Evolutionary conservation across 2,888 invertebrate genomes (phyloP).

Genomic region (Sesamia inferens): DNA sequence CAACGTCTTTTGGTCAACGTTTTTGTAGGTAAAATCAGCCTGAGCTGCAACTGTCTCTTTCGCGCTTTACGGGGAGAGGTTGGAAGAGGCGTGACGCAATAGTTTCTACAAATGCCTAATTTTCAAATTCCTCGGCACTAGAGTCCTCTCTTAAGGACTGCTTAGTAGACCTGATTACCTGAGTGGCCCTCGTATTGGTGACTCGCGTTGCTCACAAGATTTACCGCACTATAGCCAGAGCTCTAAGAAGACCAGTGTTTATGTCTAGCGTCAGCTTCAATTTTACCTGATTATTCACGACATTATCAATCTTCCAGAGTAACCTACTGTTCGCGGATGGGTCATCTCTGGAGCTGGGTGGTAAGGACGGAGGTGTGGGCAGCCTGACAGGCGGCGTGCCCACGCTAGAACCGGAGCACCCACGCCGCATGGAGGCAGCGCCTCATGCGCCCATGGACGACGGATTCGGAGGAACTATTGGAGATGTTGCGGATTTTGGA

Average conservation of each 20-base stretch:
- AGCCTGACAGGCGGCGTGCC: constrained; percentile 89
- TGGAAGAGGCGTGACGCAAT: too few relatives aligned
- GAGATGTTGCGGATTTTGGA: constrained; percentile 95
- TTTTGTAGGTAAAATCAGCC: too few relatives aligned
- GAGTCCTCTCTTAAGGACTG: too few relatives aligned
- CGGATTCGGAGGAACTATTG: constrained; percentile 95
- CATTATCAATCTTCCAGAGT: constrained; percentile 84
- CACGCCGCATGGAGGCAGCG: constrained; percentile 92
- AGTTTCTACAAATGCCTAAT: too few relatives aligned
- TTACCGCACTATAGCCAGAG: neutral
- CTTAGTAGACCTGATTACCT: neutral
- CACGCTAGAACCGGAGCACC: constrained; percentile 80
- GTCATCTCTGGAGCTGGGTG: constrained; percentile 90
- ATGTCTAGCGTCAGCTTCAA: too few relatives aligned
- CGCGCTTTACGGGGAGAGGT: too few relatives aligned
- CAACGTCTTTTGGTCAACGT: too few relatives aligned
- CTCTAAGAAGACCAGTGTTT: neutral
- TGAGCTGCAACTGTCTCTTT: too few relatives aligned
- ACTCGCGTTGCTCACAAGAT: too few relatives aligned
- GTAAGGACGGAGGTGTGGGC: constrained; percentile 71
- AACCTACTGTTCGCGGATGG: constrained; percentile 94
- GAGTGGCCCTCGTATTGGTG: neutral
- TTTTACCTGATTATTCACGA: constrained; percentile 5
- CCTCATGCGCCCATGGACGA: constrained; percentile 94
- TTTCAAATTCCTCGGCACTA: too few relatives aligned